Evolutionary conservation across 2,113 vertebrate species (phyloP).

Genomic region (Nycticorax nycticorax): DNA sequence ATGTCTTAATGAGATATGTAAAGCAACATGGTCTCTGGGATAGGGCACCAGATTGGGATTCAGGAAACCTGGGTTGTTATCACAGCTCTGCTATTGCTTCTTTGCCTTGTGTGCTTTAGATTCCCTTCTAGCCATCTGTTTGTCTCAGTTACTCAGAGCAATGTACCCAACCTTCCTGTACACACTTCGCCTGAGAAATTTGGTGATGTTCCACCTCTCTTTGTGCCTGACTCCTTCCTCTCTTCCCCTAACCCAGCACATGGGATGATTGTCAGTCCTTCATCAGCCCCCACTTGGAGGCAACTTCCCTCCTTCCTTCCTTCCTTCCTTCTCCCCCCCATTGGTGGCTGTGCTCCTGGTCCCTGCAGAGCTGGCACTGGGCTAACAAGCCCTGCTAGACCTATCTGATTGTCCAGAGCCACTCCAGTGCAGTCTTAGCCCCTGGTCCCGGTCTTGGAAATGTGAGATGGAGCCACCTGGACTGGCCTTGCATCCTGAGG

Average conservation of each 20-base stretch:
- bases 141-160: slow-evolving; percentile 27
- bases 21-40: background rate
- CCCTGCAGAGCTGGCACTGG: background rate
- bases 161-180: slow-evolving; percentile 27
- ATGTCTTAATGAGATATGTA: slow-evolving; percentile 18
- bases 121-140: slow-evolving; percentile 51
- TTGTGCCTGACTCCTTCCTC: background rate
- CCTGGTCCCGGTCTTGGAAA: background rate
- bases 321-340: background rate
- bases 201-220: background rate
- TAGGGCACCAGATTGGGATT: slow-evolving; percentile 47
- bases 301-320: background rate
- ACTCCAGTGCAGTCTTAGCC: background rate
- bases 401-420: rapidly evolving
- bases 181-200: background rate
- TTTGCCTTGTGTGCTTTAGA: background rate
- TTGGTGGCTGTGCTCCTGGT: background rate
- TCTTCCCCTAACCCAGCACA: background rate
- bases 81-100: slow-evolving; percentile 1
- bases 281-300: background rate
- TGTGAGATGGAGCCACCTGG: background rate
- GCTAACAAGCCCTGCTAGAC: background rate
- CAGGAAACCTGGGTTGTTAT: slow-evolving; percentile 21
- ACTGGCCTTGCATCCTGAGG: rapidly evolving
- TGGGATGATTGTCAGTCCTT: background rate